These are phyloP conservation scores for Saccostrea echinata DNA, from an alignment of 1,140 invertebrate genomes.

Conservation along the genomic window DNA sequence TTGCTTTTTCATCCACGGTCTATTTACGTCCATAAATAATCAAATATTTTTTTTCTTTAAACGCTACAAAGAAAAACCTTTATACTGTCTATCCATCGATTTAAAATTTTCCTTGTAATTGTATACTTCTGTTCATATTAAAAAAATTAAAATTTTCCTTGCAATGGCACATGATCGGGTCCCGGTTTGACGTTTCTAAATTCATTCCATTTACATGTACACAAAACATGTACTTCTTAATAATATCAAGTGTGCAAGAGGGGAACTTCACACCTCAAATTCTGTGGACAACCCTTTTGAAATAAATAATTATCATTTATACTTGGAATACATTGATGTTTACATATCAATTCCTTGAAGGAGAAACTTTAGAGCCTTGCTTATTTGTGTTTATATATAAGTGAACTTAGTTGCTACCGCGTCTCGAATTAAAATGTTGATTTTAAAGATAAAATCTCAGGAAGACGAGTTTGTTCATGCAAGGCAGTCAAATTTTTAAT, in stretches of 20 bases:
- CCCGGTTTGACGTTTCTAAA: background rate
- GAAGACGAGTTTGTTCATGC: conserved; percentile 12
- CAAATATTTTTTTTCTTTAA: background rate
- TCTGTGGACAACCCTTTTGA: background rate
- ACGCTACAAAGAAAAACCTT: background rate
- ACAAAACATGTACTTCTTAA: conserved; percentile 2
- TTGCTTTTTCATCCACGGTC: no score
- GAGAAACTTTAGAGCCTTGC: background rate
- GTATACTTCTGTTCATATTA: background rate
- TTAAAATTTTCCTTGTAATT: background rate
- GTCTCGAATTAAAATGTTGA: conserved; percentile 37
- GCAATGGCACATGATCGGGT: background rate
- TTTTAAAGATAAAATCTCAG: conserved; percentile 33
- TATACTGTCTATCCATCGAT: background rate
- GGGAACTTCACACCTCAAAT: background rate
- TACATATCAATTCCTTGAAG: background rate
- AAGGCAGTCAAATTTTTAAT: background rate
- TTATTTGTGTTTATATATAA: conserved; percentile 25
- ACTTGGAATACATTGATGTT: background rate
- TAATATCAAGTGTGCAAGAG: background rate
- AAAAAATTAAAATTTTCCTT: background rate
- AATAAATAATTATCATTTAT: conserved; percentile 18
- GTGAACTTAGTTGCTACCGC: conserved; percentile 15
- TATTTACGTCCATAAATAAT: no score
- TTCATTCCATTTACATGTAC: background rate